Conservation (phyloP, 2,797 vertebrate species). For the Tenualosa thibaudeaui region DNA sequence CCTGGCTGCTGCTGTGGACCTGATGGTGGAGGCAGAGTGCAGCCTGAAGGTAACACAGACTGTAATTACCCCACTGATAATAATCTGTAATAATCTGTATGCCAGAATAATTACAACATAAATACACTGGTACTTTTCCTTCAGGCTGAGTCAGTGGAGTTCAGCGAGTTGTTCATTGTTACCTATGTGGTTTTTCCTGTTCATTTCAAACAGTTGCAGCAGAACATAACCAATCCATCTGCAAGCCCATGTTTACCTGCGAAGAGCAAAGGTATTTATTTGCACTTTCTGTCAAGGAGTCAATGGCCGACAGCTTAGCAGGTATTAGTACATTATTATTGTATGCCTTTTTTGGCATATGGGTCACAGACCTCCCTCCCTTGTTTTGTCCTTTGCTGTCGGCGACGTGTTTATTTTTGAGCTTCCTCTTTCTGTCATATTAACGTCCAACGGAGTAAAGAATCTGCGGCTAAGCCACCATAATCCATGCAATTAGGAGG, state of each 20-base stretch:
- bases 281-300: not conserved
- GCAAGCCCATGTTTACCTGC: not conserved
- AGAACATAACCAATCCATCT: not conserved
- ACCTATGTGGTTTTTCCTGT: slow-evolving; percentile 1
- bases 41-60: not conserved
- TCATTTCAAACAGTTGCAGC: not conserved
- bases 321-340: not conserved
- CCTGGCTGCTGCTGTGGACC: not conserved
- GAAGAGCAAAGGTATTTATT: not conserved
- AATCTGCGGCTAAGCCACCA: slow-evolving; percentile 56
- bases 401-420: slow-evolving; percentile 23
- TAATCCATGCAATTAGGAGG: slow-evolving; percentile 71
- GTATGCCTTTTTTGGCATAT: not conserved
- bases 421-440: slow-evolving; percentile 27
- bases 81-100: not conserved
- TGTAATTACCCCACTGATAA: not conserved
- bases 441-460: slow-evolving; percentile 55
- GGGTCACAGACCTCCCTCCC: not conserved
- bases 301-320: not conserved
- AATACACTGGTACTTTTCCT: slow-evolving; percentile 13
- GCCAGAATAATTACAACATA: slow-evolving; percentile 20
- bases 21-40: not conserved
- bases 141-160: not conserved
- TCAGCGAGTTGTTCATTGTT: not conserved
- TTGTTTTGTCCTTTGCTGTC: slow-evolving; percentile 6